Evolutionary conservation across 2,888 invertebrate species (phyloP), one percentile per base, ranked within the genome.

Genomic region (Osmoderma eremita): DNA sequence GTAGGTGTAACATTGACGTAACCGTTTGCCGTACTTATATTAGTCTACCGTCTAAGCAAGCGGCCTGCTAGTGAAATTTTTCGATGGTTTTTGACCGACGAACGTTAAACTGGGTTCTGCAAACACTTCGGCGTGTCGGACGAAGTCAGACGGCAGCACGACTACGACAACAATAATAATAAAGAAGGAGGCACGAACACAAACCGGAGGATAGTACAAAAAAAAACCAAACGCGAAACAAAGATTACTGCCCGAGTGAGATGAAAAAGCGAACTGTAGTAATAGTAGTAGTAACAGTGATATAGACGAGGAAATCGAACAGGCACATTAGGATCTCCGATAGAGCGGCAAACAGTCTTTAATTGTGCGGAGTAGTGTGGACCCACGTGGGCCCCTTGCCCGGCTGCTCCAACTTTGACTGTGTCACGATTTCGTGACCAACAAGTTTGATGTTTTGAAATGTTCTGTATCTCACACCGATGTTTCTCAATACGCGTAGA

Each of bases 1-100:
- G 74, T 74, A 72, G 74, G 74, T 71, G 72, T 73, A 73, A 72
- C 69, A 62, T 72, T 74, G 74, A 73, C 71, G 73, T 72, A 73
- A 74, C 71, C 53, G 67, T 41, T 63, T 54, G 63, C 67, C 41
- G 51, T 64, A 45, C n/a, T n/a, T n/a, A n/a, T 45, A 45, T 53
- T 53, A 53, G 64, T 64, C 53, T 64, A 45, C 64, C 1, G 53
- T 53, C 17, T 42, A 53, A 30, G 18, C 53, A 53, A 30, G 18
- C 53, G 24, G 64, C 18, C 53, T 50, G 22, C 51, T 53, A 64
- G 64, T 64, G 64, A 64, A 64, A 64, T 53, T 53, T 61, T 24
- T 58, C 24, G 50, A 24, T 13, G 17, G 30, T 24, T 58, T 58
- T 42, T 30, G 24, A 42, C 30, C 58, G 58, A 10, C 15, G 10